phyloP scores from a whole-genome alignment of 2,888 invertebrate genomes.

The Erannis defoliaria region DNA sequence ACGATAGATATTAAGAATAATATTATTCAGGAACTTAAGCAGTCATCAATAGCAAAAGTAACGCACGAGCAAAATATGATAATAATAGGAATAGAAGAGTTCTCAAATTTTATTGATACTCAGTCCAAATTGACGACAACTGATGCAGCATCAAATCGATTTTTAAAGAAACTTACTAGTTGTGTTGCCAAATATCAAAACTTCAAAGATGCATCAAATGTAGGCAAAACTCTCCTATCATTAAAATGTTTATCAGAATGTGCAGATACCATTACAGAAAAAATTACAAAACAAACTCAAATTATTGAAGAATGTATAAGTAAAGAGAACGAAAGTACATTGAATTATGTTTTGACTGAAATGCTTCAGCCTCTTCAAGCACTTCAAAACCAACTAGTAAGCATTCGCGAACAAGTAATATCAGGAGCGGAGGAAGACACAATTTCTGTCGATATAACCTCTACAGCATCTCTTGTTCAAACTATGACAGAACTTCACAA shows the following conservation, averaged over 20 bases:
- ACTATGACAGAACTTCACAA: conserved; percentile 71
- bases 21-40: conserved; percentile 58
- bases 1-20: conserved; percentile 49
- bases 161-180: conserved; percentile 53
- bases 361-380: conserved; percentile 68
- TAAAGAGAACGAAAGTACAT: conserved; percentile 51
- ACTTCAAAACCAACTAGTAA: conserved; percentile 66
- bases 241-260: conserved; percentile 75
- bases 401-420: conserved; percentile 68
- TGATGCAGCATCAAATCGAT: conserved; percentile 45
- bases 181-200: conserved; percentile 67
- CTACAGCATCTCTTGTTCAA: conserved; percentile 71
- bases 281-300: conserved; percentile 39
- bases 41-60: conserved; percentile 28
- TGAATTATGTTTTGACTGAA: conserved; percentile 63
- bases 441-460: conserved; percentile 63
- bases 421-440: conserved; percentile 63
- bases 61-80: conserved; percentile 48
- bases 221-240: conserved; percentile 67
- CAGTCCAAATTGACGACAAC: conserved; percentile 41
- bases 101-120: conserved; percentile 52
- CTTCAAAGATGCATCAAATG: conserved; percentile 64
- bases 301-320: conserved; percentile 47
- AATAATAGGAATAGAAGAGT: conserved; percentile 54
- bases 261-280: conserved; percentile 61